These are phyloP conservation scores for Pachliopta kotzebuea DNA, from an alignment of 2,888 invertebrate genomes.

Conservation along the genomic window DNA sequence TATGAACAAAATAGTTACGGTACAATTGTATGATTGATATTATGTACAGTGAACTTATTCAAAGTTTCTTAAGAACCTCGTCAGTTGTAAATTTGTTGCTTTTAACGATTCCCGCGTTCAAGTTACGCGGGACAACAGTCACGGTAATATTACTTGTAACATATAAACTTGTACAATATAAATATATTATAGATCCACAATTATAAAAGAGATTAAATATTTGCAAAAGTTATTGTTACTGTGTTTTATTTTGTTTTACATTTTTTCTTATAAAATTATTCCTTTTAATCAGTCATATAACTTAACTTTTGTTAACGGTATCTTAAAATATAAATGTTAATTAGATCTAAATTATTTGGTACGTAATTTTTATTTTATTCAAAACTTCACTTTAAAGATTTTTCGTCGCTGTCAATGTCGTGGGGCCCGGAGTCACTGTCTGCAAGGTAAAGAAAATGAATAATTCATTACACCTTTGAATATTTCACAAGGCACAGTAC, in stretches of 20 bases:
- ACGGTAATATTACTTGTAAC: constrained; percentile 72
- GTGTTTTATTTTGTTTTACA: constrained; percentile 62
- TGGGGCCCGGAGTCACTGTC: constrained; percentile 82
- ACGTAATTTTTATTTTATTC: constrained; percentile 39
- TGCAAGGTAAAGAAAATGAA: constrained; percentile 47
- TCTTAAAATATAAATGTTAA: constrained; percentile 41
- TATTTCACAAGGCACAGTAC: too few relatives aligned
- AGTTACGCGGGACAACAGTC: constrained; percentile 53
- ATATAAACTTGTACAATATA: constrained; percentile 78
- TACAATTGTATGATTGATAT: constrained; percentile 31
- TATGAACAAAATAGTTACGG: constrained; percentile 57
- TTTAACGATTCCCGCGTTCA: constrained; percentile 50
- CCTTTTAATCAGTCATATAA: constrained; percentile 47
- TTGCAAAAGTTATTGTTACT: constrained; percentile 75
- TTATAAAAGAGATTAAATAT: constrained; percentile 82
- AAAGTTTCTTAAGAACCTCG: constrained; percentile 56
- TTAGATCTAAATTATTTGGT: constrained; percentile 50
- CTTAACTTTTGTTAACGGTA: constrained; percentile 42
- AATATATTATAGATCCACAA: constrained; percentile 80
- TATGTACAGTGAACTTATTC: constrained; percentile 66
- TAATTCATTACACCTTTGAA: neutral
- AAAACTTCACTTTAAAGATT: constrained; percentile 29
- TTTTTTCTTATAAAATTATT: neutral
- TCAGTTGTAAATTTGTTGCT: constrained; percentile 59
- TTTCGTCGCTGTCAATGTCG: constrained; percentile 59